phyloP scores from a whole-genome alignment of 2,888 invertebrate genomes.

The Cheilosia grossa region DNA sequence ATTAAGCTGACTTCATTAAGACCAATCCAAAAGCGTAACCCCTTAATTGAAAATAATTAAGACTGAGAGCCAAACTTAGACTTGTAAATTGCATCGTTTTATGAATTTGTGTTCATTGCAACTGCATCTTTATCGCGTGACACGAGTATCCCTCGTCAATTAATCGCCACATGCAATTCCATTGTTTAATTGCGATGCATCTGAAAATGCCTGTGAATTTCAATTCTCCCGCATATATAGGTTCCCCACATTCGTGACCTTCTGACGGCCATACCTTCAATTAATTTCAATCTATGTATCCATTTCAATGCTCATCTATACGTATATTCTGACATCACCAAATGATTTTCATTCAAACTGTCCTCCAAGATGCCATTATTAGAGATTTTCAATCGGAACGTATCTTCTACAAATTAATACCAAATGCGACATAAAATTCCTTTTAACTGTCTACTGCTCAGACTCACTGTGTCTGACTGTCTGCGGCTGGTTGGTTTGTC shows the following conservation, averaged over 20 bases:
- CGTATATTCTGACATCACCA: background rate
- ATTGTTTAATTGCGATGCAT: conserved; percentile 25
- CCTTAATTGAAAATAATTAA: too few relatives aligned
- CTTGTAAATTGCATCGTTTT: background rate
- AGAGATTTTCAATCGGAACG: conserved; percentile 30
- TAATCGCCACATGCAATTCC: conserved; percentile 14
- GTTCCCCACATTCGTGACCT: conserved; percentile 6
- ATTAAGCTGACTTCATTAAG: too few relatives aligned
- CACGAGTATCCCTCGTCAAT: background rate
- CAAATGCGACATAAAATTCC: conserved; percentile 28
- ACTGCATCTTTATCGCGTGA: background rate
- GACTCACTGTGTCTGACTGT: too few relatives aligned
- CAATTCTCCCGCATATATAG: too few relatives aligned
- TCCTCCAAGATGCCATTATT: conserved; percentile 27
- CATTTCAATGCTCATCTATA: conserved; percentile 28
- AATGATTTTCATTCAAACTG: conserved; percentile 55
- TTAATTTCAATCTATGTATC: conserved; percentile 56
- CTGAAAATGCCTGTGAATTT: conserved; percentile 1
- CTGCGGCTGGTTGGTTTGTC: conserved; percentile 2
- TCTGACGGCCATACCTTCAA: conserved; percentile 39
- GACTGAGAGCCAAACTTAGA: too few relatives aligned
- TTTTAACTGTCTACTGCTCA: conserved; percentile 19
- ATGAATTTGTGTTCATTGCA: background rate
- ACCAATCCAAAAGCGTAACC: too few relatives aligned
- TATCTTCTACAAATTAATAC: conserved; percentile 44